Base-by-base conservation (phyloP, 2,113 vertebrate species). In the Peromyscus maniculatus region DNA sequence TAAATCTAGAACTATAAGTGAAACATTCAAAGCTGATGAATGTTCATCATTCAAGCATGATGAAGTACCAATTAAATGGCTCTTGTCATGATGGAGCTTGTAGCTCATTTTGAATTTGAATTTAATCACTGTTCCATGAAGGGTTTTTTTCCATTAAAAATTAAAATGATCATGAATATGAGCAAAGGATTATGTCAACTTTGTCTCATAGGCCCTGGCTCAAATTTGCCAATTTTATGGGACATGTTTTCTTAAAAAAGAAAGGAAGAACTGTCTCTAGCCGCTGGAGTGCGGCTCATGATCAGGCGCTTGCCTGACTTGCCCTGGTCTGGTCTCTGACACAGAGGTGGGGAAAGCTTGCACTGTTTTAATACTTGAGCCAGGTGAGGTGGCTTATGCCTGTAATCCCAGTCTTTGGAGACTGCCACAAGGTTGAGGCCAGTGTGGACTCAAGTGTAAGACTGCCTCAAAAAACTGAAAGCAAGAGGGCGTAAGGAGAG, bases 151-250 rank as follows among this genome's bases (percentile, higher is more conserved):
- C 55, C 39, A 21, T 93, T 95, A 55, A 89, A 92, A 91, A 43
- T 84, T 79, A 55, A 93, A 97, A 87, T 87, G 24, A 89, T 74
- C 57, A 93, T 46, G 46, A 91, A 95, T 87, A 39, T 39, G 10
- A 66, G 24, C 43, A 82, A 92, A 91, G 33, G 79, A 89, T 95
- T 96, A 96, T 82, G 89, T 90, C 92, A 49, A 74, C 39, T 77
- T 79, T 67, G 46, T 93, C 7, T 91, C n/a, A 26, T 10, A 62
- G 19, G 46, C 26, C n/a, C 43, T 82, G 33, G 24, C 26, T 83
- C 15, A 91, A 84, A n/a, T 91, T 93, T 91, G n/a, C 59, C 66
- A 93, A 87, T 66, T 49, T 78, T 78, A 46, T 22, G 33, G 39
- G 67, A 82, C 72, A 82, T 39, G 10, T 26, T 84, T 39, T 33